Evolutionary conservation across 2,797 vertebrate species (phyloP), one percentile per base, ranked within the genome.

Genomic region (Poecilia velifera): DNA sequence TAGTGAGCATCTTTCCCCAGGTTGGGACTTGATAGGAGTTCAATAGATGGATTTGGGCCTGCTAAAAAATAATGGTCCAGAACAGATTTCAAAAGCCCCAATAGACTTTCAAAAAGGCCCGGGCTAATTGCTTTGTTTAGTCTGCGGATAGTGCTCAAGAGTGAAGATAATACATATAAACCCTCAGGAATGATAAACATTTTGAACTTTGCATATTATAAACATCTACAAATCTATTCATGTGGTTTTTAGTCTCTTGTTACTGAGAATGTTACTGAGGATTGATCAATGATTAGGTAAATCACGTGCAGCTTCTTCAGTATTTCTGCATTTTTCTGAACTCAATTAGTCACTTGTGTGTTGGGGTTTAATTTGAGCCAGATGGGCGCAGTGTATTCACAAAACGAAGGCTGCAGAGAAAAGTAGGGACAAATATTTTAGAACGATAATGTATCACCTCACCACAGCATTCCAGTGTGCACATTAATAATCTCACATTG

Each of bases 401-500:
- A 8, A 72, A 51, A 53, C 73, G 77, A 79, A 45, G 49, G 39
- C 68, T 74, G 13, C 68, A 45, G 81, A 22, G 49, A 46, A 76
- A 77, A 66, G 72, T 6, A 10, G 83, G 83, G 86, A 85, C 55
- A 70, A 77, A 82, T 81, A 72, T 73, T 82, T 79, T 72, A 59
- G 46, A 71, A 1, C 13, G 74, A 62, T 45, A 55, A 89, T 76
- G 28, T 10, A 83, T 91, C 79, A 82, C 76, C 72, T 74, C 76
- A 68, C 76, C 73, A 62, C 22, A 81, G 78, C 14, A 20, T 76
- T 77, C 36, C 46, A 47, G 31, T 57, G 46, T 74, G 72, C 81
- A 83, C 80, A 86, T 84, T 46, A 82, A 55, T 55, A 77, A 64
- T 88, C 72, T 80, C 82, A 78, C 73, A 34, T 72, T 80, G 76